phyloP scores from a whole-genome alignment of 92 coral and sea anemone species.

The Parazoanthus atlanticus region DNA sequence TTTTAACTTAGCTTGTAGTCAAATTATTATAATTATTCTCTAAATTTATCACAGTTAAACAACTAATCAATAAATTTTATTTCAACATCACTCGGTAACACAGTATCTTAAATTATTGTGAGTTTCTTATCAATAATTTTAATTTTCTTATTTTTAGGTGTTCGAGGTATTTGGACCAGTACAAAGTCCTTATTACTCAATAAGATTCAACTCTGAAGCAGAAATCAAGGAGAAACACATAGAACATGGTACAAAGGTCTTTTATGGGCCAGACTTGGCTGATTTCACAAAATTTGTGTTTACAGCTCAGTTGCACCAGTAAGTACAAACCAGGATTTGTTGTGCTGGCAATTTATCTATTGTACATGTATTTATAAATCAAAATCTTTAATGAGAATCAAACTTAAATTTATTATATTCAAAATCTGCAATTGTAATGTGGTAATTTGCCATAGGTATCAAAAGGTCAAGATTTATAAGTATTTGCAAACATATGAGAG shows the following conservation, averaged over 20 bases:
- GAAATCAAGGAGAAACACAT: constrained; percentile 61
- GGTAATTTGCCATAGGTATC: too few relatives aligned
- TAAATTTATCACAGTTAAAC: too few relatives aligned
- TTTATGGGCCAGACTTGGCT: constrained; percentile 77
- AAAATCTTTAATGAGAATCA: too few relatives aligned
- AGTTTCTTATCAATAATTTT: background rate
- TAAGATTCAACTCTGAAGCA: constrained; percentile 76
- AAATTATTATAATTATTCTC: too few relatives aligned
- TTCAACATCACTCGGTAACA: too few relatives aligned
- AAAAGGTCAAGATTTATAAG: too few relatives aligned
- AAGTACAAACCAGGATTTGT: constrained; percentile 10
- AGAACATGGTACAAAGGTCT: constrained; percentile 68
- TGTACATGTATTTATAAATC: too few relatives aligned
- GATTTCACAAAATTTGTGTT: constrained; percentile 85
- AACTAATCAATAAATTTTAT: too few relatives aligned
- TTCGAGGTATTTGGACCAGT: constrained; percentile 99
- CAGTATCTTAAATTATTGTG: background rate
- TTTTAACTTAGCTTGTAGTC: too few relatives aligned
- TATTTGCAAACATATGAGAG: too few relatives aligned
- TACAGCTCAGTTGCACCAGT: constrained; percentile 74
- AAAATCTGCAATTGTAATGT: too few relatives aligned
- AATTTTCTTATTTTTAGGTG: constrained; percentile 59
- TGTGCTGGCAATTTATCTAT: background rate
- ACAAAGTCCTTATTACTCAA: constrained; percentile 83
- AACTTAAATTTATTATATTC: too few relatives aligned